These are phyloP conservation scores for Frieseomelitta varia DNA, from an alignment of 1,140 invertebrate genomes.

Conservation along the genomic window DNA sequence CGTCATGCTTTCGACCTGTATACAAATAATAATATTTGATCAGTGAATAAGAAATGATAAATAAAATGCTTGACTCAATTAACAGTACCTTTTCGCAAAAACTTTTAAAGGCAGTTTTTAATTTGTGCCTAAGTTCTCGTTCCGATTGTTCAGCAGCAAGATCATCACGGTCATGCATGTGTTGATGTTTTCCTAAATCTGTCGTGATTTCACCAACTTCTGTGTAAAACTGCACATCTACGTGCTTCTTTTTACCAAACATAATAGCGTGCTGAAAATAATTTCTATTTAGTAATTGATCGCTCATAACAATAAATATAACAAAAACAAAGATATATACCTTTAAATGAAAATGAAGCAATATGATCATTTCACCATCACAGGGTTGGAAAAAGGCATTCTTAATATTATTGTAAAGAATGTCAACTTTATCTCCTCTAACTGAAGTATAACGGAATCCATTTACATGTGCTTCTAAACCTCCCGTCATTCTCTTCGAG, in stretches of 20 bases:
- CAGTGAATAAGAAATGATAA: neutral
- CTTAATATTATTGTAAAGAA: slow-evolving; percentile 99
- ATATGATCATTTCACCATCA: slow-evolving; percentile 99
- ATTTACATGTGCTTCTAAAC: slow-evolving; percentile 97
- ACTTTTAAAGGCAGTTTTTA: slow-evolving; percentile 98
- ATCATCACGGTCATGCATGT: slow-evolving; percentile 99
- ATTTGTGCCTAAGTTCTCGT: slow-evolving; percentile 96
- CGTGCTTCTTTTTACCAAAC: slow-evolving; percentile 99
- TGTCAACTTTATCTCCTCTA: slow-evolving; percentile 99
- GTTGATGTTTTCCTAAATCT: slow-evolving; percentile 99
- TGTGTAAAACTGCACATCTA: slow-evolving; percentile 99
- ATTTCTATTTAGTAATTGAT: neutral
- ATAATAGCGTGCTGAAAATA: slow-evolving; percentile 94
- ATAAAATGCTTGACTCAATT: slow-evolving; percentile 12
- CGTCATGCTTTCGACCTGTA: slow-evolving; percentile 94
- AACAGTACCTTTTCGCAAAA: slow-evolving; percentile 95
- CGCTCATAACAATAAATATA: neutral
- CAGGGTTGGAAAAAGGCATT: slow-evolving; percentile 99
- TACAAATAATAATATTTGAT: neutral
- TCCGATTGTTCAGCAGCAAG: slow-evolving; percentile 99
- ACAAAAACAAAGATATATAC: slow-evolving; percentile 76
- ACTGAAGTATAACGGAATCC: slow-evolving; percentile 99
- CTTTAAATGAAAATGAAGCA: slow-evolving; percentile 99
- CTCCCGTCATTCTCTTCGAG: slow-evolving; percentile 96
- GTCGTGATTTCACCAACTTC: slow-evolving; percentile 99